These are phyloP conservation scores for Dasysyrphus tricinctus DNA, from an alignment of 2,888 invertebrate genomes.

Conservation along the genomic window DNA sequence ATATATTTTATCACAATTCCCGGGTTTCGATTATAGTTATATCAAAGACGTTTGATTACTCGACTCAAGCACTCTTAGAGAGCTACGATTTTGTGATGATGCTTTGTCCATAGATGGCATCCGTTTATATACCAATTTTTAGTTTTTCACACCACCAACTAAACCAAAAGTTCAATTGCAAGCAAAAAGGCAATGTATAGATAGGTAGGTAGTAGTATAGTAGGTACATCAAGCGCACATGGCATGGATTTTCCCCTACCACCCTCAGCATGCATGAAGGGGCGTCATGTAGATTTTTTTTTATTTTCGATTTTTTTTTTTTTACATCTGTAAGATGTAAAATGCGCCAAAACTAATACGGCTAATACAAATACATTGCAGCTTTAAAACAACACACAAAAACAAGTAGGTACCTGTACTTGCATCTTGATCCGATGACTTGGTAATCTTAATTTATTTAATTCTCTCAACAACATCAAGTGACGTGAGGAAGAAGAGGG, in stretches of 20 bases:
- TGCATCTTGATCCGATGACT: constrained; percentile 67
- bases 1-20: constrained; percentile 48
- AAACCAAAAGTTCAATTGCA: constrained; percentile 71
- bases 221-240: constrained; percentile 15
- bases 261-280: constrained; percentile 60
- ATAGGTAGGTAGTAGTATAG: too few species aligned
- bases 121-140: constrained; percentile 72
- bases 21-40: constrained; percentile 21
- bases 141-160: constrained; percentile 68
- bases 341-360: constrained; percentile 46
- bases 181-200: constrained; percentile 34
- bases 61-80: constrained; percentile 49
- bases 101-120: constrained; percentile 72
- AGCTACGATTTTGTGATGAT: constrained; percentile 72
- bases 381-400: background rate
- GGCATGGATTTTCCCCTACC: constrained; percentile 28
- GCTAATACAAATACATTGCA: constrained; percentile 21
- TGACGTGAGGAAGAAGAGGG: constrained; percentile 34
- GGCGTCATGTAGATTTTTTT: constrained; percentile 62
- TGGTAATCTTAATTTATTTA: constrained; percentile 73
- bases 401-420: constrained; percentile 15
- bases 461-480: constrained; percentile 32
- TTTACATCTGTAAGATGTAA: constrained; percentile 39
- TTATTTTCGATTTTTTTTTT: constrained; percentile 18
- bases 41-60: constrained; percentile 18